A percentile compares a stretch with the other conserved stretches of the same genome.
Conservation (phyloP, 1,140 invertebrate genomes). For the Nymphalis io region DNA sequence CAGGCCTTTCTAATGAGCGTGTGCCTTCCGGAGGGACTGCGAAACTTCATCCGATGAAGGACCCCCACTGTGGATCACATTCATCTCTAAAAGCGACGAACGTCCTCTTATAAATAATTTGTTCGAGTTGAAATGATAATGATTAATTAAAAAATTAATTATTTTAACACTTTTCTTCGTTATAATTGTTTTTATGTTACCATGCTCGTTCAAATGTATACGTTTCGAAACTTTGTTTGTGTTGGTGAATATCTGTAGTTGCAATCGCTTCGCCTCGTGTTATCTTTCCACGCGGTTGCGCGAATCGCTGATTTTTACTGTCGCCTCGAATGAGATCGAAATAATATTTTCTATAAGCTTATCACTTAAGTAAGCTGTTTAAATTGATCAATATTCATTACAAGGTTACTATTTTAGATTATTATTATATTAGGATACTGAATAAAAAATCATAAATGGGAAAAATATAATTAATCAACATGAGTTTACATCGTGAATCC, state of each 20-base stretch:
- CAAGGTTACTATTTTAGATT: too few relatives aligned
- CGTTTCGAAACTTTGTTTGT: background rate
- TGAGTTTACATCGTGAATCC: conserved; percentile 2
- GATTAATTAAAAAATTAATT: conserved; percentile 8
- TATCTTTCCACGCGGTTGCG: conserved; percentile 25
- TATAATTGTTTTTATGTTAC: background rate
- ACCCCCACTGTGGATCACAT: conserved; percentile 42
- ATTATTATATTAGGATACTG: too few relatives aligned
- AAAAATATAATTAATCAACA: background rate
- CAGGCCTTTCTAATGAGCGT: conserved; percentile 63
- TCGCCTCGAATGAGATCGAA: conserved; percentile 16
- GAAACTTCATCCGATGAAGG: conserved; percentile 45
- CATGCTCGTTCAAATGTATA: background rate
- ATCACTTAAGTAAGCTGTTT: background rate
- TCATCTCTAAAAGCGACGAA: conserved; percentile 19
- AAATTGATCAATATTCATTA: too few relatives aligned
- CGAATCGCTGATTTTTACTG: conserved; percentile 16
- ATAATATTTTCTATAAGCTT: conserved; percentile 2
- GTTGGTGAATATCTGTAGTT: background rate
- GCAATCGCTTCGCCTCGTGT: conserved; percentile 3
- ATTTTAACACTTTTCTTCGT: background rate
- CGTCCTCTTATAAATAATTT: conserved; percentile 18
- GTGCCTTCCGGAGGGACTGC: conserved; percentile 51
- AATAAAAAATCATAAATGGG: too few relatives aligned
- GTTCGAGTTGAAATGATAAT: conserved; percentile 19